Evolutionary conservation across 2,113 vertebrate genomes (phyloP), one percentile per base, ranked within the genome.

Genomic region (Macheiramphus alcinus): DNA sequence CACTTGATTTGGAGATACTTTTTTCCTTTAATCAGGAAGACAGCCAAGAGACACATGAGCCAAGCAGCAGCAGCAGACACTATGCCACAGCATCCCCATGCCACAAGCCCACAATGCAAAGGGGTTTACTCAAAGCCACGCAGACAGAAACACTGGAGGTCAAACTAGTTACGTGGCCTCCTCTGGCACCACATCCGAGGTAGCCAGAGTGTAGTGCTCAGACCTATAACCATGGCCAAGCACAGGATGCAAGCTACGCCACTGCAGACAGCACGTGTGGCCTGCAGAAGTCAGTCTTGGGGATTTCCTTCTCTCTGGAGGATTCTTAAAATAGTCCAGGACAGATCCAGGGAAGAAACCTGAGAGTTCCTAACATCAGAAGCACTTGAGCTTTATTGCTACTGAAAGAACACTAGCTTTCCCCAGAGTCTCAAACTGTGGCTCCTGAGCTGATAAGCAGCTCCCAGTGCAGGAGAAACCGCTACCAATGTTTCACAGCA

Each of bases 311-410:
- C 52, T 76, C 80, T 59, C 48, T 59, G 31, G 31, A 65, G 22
- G 32, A 73, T 43, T 96, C 66, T 82, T 91, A 93, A 91, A 86
- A 89, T 38, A 93, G 80, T n/a, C 52, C 61, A 92, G 47, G 55
- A 73, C 10, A 72, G 58, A 90, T 38, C 10, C 36, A 90, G 61
- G 55, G 40, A 71, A 94, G 86, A 94, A 94, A 61, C 10, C 16
- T 1, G 4, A 50, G 36, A 91, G 59, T 27, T 80, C 31, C 40
- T 79, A 87, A 62, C 32, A 81, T 36, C 38, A 83, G 66, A 93
- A 73, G 45, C 59, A 86, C 25, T 34, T 42, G 40, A 83, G 88
- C 27, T 92, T 93, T 92, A 92, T 8, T 91, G 75, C 76, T 81
- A 61, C 50, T 70, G 50, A 56, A 95, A 80, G 66, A 95, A 85